Conservation (phyloP, 2,113 vertebrate genomes). For the Promerops cafer region DNA sequence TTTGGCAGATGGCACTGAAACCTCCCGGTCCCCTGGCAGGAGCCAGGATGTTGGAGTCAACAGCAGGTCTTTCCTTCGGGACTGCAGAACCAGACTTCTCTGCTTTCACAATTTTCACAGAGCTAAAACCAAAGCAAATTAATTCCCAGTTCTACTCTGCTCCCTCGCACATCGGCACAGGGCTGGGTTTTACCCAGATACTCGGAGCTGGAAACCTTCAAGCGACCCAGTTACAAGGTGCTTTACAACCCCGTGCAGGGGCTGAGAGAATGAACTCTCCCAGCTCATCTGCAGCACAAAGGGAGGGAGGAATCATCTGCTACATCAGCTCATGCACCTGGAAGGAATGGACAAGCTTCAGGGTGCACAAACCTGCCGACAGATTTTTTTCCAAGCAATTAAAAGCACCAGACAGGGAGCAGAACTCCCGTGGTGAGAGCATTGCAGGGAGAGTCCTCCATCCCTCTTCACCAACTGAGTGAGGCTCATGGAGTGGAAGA, state of each 20-base stretch:
- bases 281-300: background rate
- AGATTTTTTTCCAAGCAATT: background rate
- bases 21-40: background rate
- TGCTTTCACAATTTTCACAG: background rate
- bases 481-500: background rate
- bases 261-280: background rate
- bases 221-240: background rate
- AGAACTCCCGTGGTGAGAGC: background rate
- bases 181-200: background rate
- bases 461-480: background rate
- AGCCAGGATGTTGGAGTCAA: background rate
- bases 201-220: background rate
- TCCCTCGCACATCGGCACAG: background rate
- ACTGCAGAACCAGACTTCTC: background rate
- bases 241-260: background rate
- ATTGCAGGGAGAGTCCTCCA: background rate
- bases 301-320: background rate
- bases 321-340: background rate
- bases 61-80: background rate
- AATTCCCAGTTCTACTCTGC: background rate
- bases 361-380: accelerated
- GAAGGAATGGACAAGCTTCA: background rate
- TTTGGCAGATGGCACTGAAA: conserved; percentile 21
- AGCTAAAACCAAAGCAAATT: background rate
- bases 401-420: background rate